Evolutionary conservation across 2,113 vertebrate genomes (phyloP), one percentile per base, ranked within the genome.

Genomic region (Caloenas nicobarica): DNA sequence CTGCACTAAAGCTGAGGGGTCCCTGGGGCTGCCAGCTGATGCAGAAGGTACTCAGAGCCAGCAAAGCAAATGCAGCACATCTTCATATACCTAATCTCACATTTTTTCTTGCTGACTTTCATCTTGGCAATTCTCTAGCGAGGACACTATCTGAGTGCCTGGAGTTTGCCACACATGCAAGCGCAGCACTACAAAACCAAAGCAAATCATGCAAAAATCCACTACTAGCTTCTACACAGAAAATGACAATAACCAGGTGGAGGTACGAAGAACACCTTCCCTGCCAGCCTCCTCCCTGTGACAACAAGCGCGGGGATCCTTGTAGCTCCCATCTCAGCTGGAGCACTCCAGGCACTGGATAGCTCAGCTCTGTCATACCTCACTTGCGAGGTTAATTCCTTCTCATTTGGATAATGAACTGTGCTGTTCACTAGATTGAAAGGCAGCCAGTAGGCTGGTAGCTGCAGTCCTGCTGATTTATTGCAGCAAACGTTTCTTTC

Each of bases 131-230:
- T 54, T 61, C 74, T 64, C 33, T 46, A 86, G 24, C 11, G 50
- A 95, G 65, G 91, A 38, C 51, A 29, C 42, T 62, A 74, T 81
- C 90, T 54, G 10, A 83, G 54, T 80, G 71, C 86, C 71, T 89
- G 36, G 78, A 95, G 77, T 62, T 86, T 56, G 94, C 84, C 78
- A 40, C 0, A 3, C 68, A 56, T 80, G 92, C 93, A 90, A 92
- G 74, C 86, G 86, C 62, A 89, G 65, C 95, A 88, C 42, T n/a
- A 44, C 51, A 78, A 90, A 89, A 50, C 28, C 69, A 92, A 89
- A 65, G 14, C 70, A 93, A 65, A 87, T 10, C 92, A 93, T 78
- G 94, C 93, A 92, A 73, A 90, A 81, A 53, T 33, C 25, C 34
- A 65, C 28, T 42, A 22, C 84, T 77, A 85, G 46, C 25, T 77